phyloP scores from a whole-genome alignment of 1,140 invertebrate species.

The Charaxes varanes region DNA sequence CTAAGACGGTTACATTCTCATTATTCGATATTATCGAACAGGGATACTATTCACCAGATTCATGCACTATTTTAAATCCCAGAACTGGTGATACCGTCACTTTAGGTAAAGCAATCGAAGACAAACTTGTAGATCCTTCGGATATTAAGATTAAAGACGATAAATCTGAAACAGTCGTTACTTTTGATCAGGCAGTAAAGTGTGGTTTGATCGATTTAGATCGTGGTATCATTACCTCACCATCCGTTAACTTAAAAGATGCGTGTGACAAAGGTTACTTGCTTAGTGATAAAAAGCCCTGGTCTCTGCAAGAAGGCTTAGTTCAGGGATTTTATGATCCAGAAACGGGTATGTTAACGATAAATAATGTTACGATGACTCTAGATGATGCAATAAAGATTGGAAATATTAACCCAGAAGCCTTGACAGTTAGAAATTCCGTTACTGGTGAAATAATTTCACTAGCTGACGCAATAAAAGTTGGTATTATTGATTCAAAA shows the following conservation, averaged over 20 bases:
- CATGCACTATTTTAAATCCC: slow-evolving; percentile 87
- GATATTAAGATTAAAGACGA: slow-evolving; percentile 84
- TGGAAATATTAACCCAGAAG: slow-evolving; percentile 84
- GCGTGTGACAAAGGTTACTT: slow-evolving; percentile 87
- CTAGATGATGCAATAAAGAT: slow-evolving; percentile 86
- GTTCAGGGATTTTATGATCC: slow-evolving; percentile 88
- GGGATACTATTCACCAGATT: slow-evolving; percentile 85
- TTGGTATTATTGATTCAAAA: slow-evolving; percentile 87
- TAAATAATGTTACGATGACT: slow-evolving; percentile 82
- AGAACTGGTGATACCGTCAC: slow-evolving; percentile 83
- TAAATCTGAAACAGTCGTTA: slow-evolving; percentile 78
- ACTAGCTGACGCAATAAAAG: slow-evolving; percentile 86
- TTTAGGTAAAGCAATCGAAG: slow-evolving; percentile 81
- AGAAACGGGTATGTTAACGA: slow-evolving; percentile 83
- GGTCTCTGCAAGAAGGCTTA: slow-evolving; percentile 90
- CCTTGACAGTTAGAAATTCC: slow-evolving; percentile 88
- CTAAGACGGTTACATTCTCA: slow-evolving; percentile 80
- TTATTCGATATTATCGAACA: slow-evolving; percentile 85
- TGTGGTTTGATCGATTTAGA: slow-evolving; percentile 82
- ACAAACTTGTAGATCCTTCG: slow-evolving; percentile 82
- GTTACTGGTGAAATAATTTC: slow-evolving; percentile 85
- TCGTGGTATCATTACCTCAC: slow-evolving; percentile 80
- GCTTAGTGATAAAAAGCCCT: slow-evolving; percentile 83
- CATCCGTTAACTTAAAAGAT: slow-evolving; percentile 82
- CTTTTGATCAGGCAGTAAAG: slow-evolving; percentile 81